Conservation (phyloP, 1,140 invertebrate genomes). For the Trachelipus rathkii region DNA sequence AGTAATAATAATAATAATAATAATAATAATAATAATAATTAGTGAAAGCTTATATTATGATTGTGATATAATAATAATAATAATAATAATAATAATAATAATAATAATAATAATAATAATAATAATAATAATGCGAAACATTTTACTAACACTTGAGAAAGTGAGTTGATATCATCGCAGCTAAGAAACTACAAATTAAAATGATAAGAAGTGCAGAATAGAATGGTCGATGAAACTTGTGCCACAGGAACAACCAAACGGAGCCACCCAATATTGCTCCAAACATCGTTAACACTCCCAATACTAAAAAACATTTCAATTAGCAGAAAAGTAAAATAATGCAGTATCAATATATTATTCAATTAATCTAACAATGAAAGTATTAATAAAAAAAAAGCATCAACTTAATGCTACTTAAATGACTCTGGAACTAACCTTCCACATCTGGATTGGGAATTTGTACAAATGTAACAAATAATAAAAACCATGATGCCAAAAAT, state of each 20-base stretch:
- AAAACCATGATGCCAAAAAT: conserved; percentile 43
- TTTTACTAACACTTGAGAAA: conserved; percentile 56
- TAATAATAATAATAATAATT: too few species aligned
- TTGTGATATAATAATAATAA: neutral
- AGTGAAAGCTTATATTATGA: neutral
- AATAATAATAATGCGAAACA: too few species aligned
- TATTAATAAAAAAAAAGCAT: too few species aligned
- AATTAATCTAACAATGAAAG: too few species aligned
- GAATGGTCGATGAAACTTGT: conserved; percentile 58
- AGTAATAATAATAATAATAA: too few species aligned
- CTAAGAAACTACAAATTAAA: conserved; percentile 56
- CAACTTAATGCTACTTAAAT: conserved; percentile 2
- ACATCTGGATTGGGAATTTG: conserved; percentile 44
- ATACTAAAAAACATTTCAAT: conserved; percentile 32
- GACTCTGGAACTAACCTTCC: conserved; percentile 28
- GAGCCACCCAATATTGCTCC: conserved; percentile 53
- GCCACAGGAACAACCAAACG: conserved; percentile 56
- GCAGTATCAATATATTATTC: too few species aligned
- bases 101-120: neutral
- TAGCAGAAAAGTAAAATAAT: too few species aligned
- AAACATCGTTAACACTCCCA: conserved; percentile 45
- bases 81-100: neutral
- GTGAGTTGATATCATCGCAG: conserved; percentile 57
- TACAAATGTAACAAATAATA: conserved; percentile 44
- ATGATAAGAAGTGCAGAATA: conserved; percentile 57